Percentiles rank a stretch among this genome's conserved stretches.
phyloP scores from a whole-genome alignment of 2,113 vertebrate genomes.

The Panthera uncia region DNA sequence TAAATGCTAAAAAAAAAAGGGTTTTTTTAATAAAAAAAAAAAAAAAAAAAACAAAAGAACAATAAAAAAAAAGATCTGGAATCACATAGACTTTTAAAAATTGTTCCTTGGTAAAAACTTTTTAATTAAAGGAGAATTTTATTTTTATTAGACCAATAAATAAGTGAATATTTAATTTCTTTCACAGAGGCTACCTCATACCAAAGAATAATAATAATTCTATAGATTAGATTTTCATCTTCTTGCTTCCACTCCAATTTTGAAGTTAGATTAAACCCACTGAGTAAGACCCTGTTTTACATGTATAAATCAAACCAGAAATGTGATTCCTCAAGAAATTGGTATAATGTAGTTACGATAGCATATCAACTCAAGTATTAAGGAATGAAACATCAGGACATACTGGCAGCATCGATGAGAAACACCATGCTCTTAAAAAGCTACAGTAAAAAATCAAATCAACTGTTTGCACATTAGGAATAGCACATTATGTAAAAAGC shows the following conservation, averaged over 20 bases:
- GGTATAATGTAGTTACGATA: constrained; percentile 53
- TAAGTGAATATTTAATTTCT: neutral
- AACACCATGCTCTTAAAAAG: constrained; percentile 56
- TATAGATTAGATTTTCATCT: constrained; percentile 24
- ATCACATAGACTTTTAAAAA: neutral
- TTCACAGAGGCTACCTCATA: neutral
- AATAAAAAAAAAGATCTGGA: neutral
- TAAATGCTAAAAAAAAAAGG: no score
- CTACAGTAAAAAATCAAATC: constrained; percentile 61
- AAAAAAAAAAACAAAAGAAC: neutral
- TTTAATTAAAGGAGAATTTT: constrained; percentile 8
- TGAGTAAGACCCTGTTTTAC: neutral
- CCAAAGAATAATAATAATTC: neutral
- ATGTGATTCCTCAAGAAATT: constrained; percentile 37
- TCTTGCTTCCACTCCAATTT: constrained; percentile 53
- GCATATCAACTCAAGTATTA: constrained; percentile 47
- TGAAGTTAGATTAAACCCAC: constrained; percentile 51
- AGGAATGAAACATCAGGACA: constrained; percentile 58
- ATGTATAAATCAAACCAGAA: constrained; percentile 48
- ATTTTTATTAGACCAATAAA: constrained; percentile 51
- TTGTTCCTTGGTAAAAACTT: neutral
- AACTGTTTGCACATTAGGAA: constrained; percentile 53
- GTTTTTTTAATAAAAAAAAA: no score
- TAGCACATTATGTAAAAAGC: constrained; percentile 60
- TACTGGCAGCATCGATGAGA: constrained; percentile 45